Percentiles rank a stretch among this genome's conserved stretches.
Conservation (phyloP, 1,140 invertebrate species). For the Nomia melanderi region DNA sequence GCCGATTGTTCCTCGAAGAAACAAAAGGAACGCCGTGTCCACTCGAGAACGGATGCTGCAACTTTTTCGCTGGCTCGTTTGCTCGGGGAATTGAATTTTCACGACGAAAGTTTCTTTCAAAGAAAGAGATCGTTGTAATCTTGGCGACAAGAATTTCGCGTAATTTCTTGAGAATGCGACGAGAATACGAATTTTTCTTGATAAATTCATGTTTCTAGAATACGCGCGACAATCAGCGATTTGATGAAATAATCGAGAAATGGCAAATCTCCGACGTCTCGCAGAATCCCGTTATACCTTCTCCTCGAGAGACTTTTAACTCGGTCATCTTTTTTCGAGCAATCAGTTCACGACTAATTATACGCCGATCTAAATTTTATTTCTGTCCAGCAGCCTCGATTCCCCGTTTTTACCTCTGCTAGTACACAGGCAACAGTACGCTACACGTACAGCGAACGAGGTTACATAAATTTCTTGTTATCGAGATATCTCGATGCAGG, state of each 20-base stretch:
- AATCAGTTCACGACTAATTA: conserved; percentile 55
- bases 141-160: no score
- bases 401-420: neutral
- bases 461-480: neutral
- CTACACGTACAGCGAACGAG: neutral
- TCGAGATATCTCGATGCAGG: neutral
- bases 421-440: neutral
- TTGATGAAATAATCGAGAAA: no score
- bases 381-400: conserved; percentile 8
- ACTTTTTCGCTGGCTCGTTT: no score
- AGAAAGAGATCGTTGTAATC: no score
- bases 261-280: neutral
- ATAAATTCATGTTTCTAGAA: no score
- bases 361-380: conserved; percentile 58
- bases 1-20: neutral
- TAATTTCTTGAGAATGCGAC: neutral
- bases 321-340: conserved; percentile 41
- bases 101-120: neutral
- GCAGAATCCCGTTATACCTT: conserved; percentile 1
- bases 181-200: no score
- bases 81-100: neutral
- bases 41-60: no score
- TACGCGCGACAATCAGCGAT: no score
- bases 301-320: neutral
- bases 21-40: neutral